Evolutionary conservation across 2,113 vertebrate genomes (phyloP).

Genomic region (Lichenostomus cassidix): DNA sequence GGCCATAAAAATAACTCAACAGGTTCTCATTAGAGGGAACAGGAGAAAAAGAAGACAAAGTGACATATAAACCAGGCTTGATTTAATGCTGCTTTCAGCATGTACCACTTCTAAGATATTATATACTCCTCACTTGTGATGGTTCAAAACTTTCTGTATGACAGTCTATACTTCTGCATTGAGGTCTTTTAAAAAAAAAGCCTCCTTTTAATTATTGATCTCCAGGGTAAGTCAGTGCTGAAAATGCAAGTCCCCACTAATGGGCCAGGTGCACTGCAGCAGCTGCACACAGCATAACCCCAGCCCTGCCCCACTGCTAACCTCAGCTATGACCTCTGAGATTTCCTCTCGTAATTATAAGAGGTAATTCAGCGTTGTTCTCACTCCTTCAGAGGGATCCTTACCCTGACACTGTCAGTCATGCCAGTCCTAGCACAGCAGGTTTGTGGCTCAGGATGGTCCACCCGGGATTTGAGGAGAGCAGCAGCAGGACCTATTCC

Average conservation of each 20-base stretch:
- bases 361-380: slow-evolving; percentile 37
- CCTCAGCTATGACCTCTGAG: slow-evolving; percentile 24
- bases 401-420: not conserved
- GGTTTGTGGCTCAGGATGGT: not conserved
- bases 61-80: not conserved
- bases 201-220: slow-evolving; percentile 50
- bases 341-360: slow-evolving; percentile 29
- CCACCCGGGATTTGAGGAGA: not conserved
- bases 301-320: not conserved
- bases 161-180: not conserved
- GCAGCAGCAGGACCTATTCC: not conserved
- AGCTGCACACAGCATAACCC: slow-evolving; percentile 3
- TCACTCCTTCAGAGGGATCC: slow-evolving; percentile 29
- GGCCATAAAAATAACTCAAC: slow-evolving; percentile 36
- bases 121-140: slow-evolving; percentile 2
- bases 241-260: slow-evolving; percentile 36
- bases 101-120: not conserved
- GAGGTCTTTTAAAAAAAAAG: not conserved
- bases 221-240: slow-evolving; percentile 21
- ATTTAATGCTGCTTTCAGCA: slow-evolving; percentile 30
- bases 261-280: slow-evolving; percentile 44
- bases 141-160: not conserved
- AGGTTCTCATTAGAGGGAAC: not conserved
- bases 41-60: slow-evolving; percentile 1
- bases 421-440: not conserved